phyloP scores from a whole-genome alignment of 2,113 vertebrate species.

The Anser cygnoides region DNA sequence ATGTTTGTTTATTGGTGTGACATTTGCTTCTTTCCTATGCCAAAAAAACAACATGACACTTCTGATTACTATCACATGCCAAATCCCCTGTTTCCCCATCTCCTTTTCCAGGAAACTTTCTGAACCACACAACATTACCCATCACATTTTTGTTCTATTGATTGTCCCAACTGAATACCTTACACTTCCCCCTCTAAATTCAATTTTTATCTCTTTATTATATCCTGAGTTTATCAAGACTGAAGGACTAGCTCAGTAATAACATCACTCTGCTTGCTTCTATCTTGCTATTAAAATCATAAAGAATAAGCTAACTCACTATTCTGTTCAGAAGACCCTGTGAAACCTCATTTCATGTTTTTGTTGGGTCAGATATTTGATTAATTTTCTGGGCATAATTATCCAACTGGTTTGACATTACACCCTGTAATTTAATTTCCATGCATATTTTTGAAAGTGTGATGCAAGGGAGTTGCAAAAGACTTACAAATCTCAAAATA shows the following conservation, averaged over 20 bases:
- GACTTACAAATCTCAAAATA: conserved; percentile 16
- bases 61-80: neutral
- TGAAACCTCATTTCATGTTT: neutral
- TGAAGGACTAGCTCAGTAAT: neutral
- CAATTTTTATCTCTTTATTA: neutral
- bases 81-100: neutral
- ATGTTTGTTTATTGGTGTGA: neutral
- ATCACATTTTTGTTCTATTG: neutral
- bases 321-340: neutral
- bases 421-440: conserved; percentile 10
- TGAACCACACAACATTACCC: neutral
- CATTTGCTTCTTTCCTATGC: neutral
- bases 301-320: neutral
- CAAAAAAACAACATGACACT: neutral
- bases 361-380: neutral
- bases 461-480: conserved; percentile 13
- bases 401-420: conserved; percentile 15
- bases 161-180: neutral
- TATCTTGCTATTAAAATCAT: neutral
- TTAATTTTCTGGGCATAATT: conserved; percentile 8
- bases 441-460: neutral
- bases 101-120: neutral
- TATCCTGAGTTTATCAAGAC: neutral
- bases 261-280: neutral
- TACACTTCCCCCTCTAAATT: neutral